A percentile compares a stretch with the other conserved stretches of the same genome.
Evolutionary conservation across 2,888 invertebrate genomes (phyloP).

Genomic region (Thalpophila matura): DNA sequence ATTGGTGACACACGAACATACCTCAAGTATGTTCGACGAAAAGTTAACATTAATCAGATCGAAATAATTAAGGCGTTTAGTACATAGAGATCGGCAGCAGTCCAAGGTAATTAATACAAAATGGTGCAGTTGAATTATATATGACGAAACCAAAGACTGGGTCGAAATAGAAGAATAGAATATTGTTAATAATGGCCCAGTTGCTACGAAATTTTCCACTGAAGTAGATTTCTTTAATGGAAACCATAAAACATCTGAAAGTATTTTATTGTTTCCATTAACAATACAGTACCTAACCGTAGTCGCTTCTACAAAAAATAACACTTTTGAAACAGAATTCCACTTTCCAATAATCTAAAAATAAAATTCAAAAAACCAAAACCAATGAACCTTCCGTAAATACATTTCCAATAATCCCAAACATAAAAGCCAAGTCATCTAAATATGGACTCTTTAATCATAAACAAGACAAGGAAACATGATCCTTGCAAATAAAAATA

Average conservation of each 20-base stretch:
- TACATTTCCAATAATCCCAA: constrained; percentile 24
- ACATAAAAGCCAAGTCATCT: constrained; percentile 24
- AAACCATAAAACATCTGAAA: too few species aligned
- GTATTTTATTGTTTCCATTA: not conserved
- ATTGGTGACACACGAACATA: constrained; percentile 38
- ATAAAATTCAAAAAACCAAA: constrained; percentile 12
- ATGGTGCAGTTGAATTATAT: not conserved
- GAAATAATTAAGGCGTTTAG: not conserved
- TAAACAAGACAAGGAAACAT: constrained; percentile 19
- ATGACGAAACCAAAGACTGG: not conserved
- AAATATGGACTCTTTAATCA: constrained; percentile 16
- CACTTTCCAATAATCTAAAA: constrained; percentile 28
- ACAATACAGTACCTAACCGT: too few species aligned
- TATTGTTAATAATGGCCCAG: not conserved
- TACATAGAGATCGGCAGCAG: constrained; percentile 24
- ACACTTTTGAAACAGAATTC: constrained; percentile 13
- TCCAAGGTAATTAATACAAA: constrained; percentile 22
- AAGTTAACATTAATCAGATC: constrained; percentile 31
- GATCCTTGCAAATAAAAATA: constrained; percentile 36
- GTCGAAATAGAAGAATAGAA: too few species aligned
- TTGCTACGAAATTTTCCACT: too few species aligned
- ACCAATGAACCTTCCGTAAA: constrained; percentile 17
- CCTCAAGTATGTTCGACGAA: constrained; percentile 21
- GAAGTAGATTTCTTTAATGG: too few species aligned
- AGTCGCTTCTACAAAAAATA: not conserved